Evolutionary conservation across 2,888 invertebrate species (phyloP), one percentile per base, ranked within the genome.

Genomic region (Hyles lineata): DNA sequence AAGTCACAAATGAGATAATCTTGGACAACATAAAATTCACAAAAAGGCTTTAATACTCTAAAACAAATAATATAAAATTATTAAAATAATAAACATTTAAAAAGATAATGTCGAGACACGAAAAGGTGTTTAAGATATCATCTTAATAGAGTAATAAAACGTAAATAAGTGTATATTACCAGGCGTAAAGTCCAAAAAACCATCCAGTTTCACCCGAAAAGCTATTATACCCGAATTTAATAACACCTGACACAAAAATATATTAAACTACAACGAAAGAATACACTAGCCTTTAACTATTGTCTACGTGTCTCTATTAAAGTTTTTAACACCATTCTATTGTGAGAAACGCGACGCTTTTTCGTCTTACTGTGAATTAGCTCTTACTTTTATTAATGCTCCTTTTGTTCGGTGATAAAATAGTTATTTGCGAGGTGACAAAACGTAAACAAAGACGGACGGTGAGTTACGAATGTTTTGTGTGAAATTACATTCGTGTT

Each of bases 361-460:
- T 50, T 55, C 52, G 32, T 62, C n/a, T 58, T 23, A 72, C 58
- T 72, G 35, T 58, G 63, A 55, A 72, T 63, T 72, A 72, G 15
- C 35, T 67, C 25, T 67, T 72, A 35, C 50, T 62, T 62, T 72
- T 67, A 72, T 72, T 35, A 72, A 59, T 58, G 63, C 32, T 6
- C 50, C 29, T 67, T 67, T 67, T 72, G 35, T 67, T 43, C 8
- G 55, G 55, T 17, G 50, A 50, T 67, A 50, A 67, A 67, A 67
- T 67, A 67, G 17, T 50, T 63, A n/a, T 63, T 63, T 50, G 67
- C 43, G 67, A 50, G 17, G 58, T 43, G 67, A 72, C 67, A 55
- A 71, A 62, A 71, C 50, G 52, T 55, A 72, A 72, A 72, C 58
- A 67, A 72, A 43, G 63, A 72, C 72, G 72, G 19, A 72, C 58